These are phyloP conservation scores for Butastur rufipennis DNA, from an alignment of 2,113 vertebrate species.

Conservation along the genomic window DNA sequence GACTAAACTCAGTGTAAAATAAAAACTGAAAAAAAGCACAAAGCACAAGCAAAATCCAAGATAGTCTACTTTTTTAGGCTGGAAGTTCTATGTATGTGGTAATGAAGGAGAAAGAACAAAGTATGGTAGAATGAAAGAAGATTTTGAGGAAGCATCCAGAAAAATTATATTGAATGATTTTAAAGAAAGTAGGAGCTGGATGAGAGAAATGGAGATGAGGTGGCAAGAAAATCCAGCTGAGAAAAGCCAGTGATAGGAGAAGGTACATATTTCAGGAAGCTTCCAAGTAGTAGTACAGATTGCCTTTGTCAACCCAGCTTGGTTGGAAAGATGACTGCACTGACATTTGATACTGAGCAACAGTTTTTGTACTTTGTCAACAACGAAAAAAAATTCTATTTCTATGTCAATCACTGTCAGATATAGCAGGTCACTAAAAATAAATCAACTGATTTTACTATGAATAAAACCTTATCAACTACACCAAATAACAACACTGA, in stretches of 20 bases:
- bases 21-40: not conserved
- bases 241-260: not conserved
- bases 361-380: not conserved
- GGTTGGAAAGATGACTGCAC: not conserved
- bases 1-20: not conserved
- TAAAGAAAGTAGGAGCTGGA: not conserved
- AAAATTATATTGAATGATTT: not conserved
- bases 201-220: not conserved
- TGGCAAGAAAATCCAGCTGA: not conserved
- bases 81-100: not conserved
- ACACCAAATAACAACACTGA: not conserved
- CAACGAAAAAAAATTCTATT: not conserved
- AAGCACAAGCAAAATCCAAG: not conserved
- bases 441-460: not conserved
- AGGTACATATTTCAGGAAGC: not conserved
- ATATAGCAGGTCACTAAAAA: not conserved
- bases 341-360: not conserved
- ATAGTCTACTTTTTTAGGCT: not conserved
- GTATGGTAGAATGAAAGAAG: not conserved
- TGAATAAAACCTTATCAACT: not conserved
- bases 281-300: not conserved
- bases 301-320: not conserved
- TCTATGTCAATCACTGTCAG: not conserved
- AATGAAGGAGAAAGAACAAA: not conserved
- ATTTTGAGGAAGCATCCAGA: not conserved